Evolutionary conservation across 2,888 invertebrate species (phyloP), one percentile per base, ranked within the genome.

Genomic region (Trachelus stipa): DNA sequence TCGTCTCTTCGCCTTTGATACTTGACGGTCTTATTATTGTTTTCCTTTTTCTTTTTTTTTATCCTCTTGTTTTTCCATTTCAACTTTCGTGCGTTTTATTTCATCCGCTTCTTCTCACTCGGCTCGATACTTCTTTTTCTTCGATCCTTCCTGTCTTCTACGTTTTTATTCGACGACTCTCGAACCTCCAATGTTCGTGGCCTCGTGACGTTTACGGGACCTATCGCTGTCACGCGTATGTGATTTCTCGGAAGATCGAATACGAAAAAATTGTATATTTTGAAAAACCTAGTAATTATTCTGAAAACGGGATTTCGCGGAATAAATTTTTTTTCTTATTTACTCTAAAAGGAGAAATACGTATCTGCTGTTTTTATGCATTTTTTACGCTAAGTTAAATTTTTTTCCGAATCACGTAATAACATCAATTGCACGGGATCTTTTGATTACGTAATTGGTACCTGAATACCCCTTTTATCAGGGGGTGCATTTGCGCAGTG

Each of bases 251-350:
- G 23, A 56, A 56, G 2, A 56, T 23, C 9, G 23, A 56, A 23
- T 23, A 9, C 56, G 56, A 9, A 2, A 6, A 23, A 23, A 56
- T 23, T 2, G 23, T 2, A 56, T 56, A 23, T 23, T 6, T 56
- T 0, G 56, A 56, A 56, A 23, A 23, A 23, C 9, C 2, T 23
- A 9, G 0, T 2, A 15, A 40, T 2, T 6, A 6, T 6, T 15
- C 4, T 1, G 0, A 0, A 0, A 23, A 23, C 23, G 0, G 0
- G 2, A 56, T 56, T 23, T 56, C 9, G 0, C 23, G 1, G 9
- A 56, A 56, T 56, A 12, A 4, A 1, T 9, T 1, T 56, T 56
- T 23, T 56, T 2, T 40, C 6, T 4, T 15, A 15, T 40, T 37
- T 37, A 15, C 15, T 4, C 4, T 15, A 15, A 1, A 23, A 23